Conservation (phyloP, 2,113 vertebrate species). For the Protobothrops mucrosquamatus region DNA sequence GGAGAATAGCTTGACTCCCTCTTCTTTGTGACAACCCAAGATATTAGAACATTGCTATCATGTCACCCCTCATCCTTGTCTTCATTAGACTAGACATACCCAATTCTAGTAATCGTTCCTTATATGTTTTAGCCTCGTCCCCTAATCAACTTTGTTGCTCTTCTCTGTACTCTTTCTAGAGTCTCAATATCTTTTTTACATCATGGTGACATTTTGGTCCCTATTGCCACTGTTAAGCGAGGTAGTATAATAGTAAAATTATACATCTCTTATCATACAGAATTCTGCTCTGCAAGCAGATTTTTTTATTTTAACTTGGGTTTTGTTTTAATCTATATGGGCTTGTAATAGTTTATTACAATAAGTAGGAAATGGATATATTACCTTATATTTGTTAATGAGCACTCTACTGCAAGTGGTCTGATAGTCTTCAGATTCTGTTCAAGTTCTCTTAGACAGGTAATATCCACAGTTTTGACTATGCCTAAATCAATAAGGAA, state of each 20-base stretch:
- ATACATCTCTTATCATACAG: neutral
- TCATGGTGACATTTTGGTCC: neutral
- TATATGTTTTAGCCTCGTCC: too few relatives aligned
- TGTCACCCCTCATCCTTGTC: too few relatives aligned
- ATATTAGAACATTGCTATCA: too few relatives aligned
- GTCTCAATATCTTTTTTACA: too few relatives aligned
- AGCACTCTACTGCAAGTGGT: slow-evolving; percentile 80
- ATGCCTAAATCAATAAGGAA: slow-evolving; percentile 84
- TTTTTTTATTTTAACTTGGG: neutral
- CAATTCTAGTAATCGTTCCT: too few relatives aligned
- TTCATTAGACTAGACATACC: too few relatives aligned
- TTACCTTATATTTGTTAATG: slow-evolving; percentile 85
- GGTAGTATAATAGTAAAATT: neutral
- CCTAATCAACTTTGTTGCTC: too few relatives aligned
- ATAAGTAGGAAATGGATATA: neutral
- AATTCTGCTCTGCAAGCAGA: neutral
- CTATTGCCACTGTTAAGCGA: neutral
- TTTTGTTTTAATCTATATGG: neutral
- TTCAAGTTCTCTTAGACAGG: slow-evolving; percentile 75
- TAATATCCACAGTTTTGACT: slow-evolving; percentile 68
- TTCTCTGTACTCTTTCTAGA: too few relatives aligned
- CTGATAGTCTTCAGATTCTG: slow-evolving; percentile 65
- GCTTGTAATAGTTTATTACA: neutral
- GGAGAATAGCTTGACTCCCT: too few relatives aligned
- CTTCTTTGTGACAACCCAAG: too few relatives aligned